Evolutionary conservation across 2,797 vertebrate genomes (phyloP).

Genomic region (Typhlichthys subterraneus): DNA sequence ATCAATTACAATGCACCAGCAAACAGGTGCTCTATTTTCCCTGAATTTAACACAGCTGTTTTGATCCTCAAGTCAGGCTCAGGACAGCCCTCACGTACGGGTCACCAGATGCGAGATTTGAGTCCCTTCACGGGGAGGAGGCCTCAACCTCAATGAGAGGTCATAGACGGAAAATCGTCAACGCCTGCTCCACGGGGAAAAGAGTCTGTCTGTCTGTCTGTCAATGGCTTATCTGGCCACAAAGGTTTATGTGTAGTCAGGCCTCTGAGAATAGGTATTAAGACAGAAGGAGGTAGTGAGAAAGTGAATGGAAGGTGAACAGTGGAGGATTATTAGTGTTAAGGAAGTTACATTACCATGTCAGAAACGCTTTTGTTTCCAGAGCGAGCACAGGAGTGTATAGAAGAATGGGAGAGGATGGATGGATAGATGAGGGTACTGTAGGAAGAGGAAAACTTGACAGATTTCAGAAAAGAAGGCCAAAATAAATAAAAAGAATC

Average conservation of each 20-base stretch:
- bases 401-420: neutral
- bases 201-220: conserved; percentile 45
- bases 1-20: too few species aligned
- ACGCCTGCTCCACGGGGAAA: conserved; percentile 39
- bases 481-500: too few species aligned
- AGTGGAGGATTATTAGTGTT: conserved; percentile 52
- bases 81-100: conserved; percentile 41
- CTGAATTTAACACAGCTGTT: conserved; percentile 44
- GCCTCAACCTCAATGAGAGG: conserved; percentile 63
- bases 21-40: conserved; percentile 35
- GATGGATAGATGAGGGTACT: neutral
- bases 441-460: too few species aligned
- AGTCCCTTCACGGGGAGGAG: conserved; percentile 54
- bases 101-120: conserved; percentile 55
- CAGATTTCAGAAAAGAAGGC: too few species aligned
- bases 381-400: neutral
- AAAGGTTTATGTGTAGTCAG: conserved; percentile 58
- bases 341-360: conserved; percentile 46
- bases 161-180: conserved; percentile 49
- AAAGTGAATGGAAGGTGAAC: conserved; percentile 16
- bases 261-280: conserved; percentile 55
- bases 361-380: conserved; percentile 35
- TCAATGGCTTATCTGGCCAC: conserved; percentile 57
- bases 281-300: conserved; percentile 39
- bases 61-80: conserved; percentile 59